Evolutionary conservation across 2,113 vertebrate species (phyloP), one percentile per base, ranked within the genome.

Genomic region (Stegastes partitus): DNA sequence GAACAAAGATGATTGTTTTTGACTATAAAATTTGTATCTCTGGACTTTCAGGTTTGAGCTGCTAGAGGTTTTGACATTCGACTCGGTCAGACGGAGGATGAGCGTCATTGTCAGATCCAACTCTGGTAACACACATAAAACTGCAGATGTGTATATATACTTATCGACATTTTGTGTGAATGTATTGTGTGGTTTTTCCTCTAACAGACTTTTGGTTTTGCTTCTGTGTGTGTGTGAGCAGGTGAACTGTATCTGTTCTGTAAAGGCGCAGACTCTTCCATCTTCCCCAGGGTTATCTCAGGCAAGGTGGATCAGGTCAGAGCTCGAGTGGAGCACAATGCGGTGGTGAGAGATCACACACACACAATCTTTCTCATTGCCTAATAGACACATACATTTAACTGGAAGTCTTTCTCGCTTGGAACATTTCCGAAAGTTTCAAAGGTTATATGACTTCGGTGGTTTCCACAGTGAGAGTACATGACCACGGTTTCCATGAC

Each of bases 241-340:
- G 98, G 96, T 56, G 96, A 99, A 56, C 93, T 96, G 75, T 98
- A 95, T 69, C 93, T 99, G 49, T 99, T 99, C 87, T 99, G 97
- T 87, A 99, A 99, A 93, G 98, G 98, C 69, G 98, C 98, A 14
- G 98, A 99, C 90, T 99, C 98, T 21, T 96, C 98, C 53, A 97
- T 99, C 93, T 98, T 99, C 84, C 98, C 98, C 73, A 92, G 96
- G 72, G 96, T 99, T 11, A 83, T 95, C 74, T 96, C 97, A 78
- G 98, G 98, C 84, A 99, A 97, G 94, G 95, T 99, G 81, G 97
- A 98, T 0, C 95, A 98, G 91, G 86, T 99, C 78, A 94, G 72
- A 75, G 92, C 96, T 53, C 92, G 97, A 74, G 98, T 99, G 77
- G 96, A 99, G 80, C 97, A 94, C 86, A 99, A 99, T 1, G 98